phyloP scores from a whole-genome alignment of 64 coral and sea anemone species.

The Dendrophyllia cribrosa region DNA sequence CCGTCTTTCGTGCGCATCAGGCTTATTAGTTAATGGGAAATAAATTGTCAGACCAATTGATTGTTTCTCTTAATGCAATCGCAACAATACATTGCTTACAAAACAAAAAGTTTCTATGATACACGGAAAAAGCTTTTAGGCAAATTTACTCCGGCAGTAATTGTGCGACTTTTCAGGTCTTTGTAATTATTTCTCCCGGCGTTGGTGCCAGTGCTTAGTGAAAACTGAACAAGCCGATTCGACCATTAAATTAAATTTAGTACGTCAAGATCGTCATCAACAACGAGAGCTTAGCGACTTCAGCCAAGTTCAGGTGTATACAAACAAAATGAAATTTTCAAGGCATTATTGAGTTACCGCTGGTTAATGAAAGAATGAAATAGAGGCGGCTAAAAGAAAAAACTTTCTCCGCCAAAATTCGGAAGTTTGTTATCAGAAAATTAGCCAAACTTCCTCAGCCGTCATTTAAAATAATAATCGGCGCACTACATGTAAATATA shows the following conservation, averaged over 20 bases:
- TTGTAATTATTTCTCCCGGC: not conserved
- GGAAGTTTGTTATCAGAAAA: conserved; percentile 12
- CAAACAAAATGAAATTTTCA: not conserved
- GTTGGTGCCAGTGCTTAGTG: not conserved
- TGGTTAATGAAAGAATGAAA: too few relatives aligned
- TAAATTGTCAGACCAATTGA: not conserved
- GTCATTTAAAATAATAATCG: not conserved
- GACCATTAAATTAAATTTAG: not conserved
- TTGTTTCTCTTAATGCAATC: not conserved
- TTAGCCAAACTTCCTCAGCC: not conserved
- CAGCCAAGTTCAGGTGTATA: not conserved
- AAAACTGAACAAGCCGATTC: not conserved
- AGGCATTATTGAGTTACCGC: not conserved
- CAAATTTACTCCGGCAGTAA: conserved; percentile 9
- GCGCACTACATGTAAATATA: too few relatives aligned
- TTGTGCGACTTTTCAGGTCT: not conserved
- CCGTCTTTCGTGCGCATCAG: too few relatives aligned
- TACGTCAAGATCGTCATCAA: too few relatives aligned
- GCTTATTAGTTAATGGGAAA: too few relatives aligned
- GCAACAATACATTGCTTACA: not conserved
- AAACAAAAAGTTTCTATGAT: not conserved
- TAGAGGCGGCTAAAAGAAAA: not conserved
- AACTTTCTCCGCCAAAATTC: conserved; percentile 20
- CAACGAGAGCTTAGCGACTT: not conserved
- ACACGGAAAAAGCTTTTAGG: conserved; percentile 43